A percentile compares a stretch with the other conserved stretches of the same genome.
Evolutionary conservation across 2,113 vertebrate species (phyloP).

Genomic region (Anhinga rufa): DNA sequence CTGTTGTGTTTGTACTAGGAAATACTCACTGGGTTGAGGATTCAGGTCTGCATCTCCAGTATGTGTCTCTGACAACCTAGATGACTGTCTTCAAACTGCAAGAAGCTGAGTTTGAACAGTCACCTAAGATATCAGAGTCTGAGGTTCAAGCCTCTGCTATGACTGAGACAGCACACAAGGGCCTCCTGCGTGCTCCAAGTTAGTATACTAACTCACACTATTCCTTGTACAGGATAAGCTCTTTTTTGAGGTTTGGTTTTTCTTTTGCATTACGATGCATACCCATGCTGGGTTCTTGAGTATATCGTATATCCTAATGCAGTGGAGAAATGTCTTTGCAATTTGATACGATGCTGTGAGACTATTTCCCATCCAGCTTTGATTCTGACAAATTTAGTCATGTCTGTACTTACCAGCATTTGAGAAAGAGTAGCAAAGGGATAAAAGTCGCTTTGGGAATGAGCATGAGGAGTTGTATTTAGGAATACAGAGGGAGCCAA

Average conservation of each 20-base stretch:
- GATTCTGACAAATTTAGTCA: neutral
- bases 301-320: neutral
- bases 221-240: neutral
- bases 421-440: neutral
- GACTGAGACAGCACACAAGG: neutral
- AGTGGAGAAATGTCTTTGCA: neutral
- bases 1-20: neutral
- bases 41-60: neutral
- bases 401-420: neutral
- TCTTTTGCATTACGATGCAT: neutral
- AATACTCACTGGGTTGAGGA: neutral
- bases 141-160: neutral
- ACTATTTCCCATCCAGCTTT: neutral
- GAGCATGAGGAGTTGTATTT: neutral
- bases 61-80: neutral
- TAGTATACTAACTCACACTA: neutral
- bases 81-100: neutral
- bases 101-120: neutral
- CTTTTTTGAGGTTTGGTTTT: neutral
- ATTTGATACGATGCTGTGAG: neutral
- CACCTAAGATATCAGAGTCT: neutral
- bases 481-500: neutral
- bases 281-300: neutral
- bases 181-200: neutral
- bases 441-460: neutral